Conservation (phyloP, 2,113 vertebrate genomes). For the Syngnathus scovelli region DNA sequence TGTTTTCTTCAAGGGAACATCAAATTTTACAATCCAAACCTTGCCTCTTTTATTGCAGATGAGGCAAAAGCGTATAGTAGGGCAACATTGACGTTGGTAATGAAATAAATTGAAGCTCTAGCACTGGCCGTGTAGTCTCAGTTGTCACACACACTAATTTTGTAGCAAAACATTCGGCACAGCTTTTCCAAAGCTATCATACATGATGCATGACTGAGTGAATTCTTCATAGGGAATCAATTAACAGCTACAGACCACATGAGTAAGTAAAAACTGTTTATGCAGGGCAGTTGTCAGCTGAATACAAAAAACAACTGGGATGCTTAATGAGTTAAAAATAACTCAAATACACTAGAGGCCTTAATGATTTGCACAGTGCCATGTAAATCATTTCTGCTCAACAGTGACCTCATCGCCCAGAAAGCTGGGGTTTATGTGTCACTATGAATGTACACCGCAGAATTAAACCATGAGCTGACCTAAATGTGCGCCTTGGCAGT, state of each 20-base stretch:
- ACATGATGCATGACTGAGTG: no score
- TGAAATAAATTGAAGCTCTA: no score
- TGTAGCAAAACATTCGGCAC: no score
- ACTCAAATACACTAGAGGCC: constrained; percentile 31
- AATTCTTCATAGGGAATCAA: background rate
- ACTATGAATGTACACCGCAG: background rate
- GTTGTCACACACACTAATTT: no score
- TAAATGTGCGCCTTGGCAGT: background rate
- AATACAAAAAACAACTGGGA: constrained; percentile 23
- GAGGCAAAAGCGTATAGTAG: no score
- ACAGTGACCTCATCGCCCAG: constrained; percentile 5
- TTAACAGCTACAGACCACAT: background rate
- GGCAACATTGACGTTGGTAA: no score
- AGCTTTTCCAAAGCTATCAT: no score
- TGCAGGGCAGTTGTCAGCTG: constrained; percentile 30
- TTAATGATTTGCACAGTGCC: constrained; percentile 21
- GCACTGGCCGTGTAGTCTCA: no score
- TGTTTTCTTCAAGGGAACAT: no score
- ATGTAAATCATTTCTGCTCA: constrained; percentile 19
- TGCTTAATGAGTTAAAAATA: constrained; percentile 24
- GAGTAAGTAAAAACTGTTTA: constrained; percentile 1
- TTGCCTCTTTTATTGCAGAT: no score
- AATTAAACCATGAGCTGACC: background rate
- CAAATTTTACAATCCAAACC: no score
- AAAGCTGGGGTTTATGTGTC: background rate